Evolutionary conservation across 1,140 invertebrate genomes (phyloP), one percentile per base, ranked within the genome.

Genomic region (Papilio helenus): DNA sequence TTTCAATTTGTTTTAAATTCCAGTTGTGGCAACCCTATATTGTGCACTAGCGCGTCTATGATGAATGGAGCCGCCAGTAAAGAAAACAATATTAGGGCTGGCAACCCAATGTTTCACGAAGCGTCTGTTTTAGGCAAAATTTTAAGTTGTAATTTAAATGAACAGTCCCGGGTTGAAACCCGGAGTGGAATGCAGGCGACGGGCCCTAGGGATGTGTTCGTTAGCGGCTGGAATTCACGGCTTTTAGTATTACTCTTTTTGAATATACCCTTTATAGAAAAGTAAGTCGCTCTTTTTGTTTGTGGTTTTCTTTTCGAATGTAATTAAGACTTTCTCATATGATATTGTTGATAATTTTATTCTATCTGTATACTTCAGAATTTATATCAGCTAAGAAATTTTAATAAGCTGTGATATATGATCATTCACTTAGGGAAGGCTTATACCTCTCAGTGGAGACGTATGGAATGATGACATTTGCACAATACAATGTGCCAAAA

Each of bases 31-130:
- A 77, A 26, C 76, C 76, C 55, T 77, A 16, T 14, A 39, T 10
- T 65, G 55, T 61, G n/a, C 51, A 76, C 74, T 76, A 76, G 74
- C 34, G 34, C 51, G 76, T 65, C 76, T 77, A 77, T 77, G 76
- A 77, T 77, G 76, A 77, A 77, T 77, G 76, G 34, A 44, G 58
- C 76, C 58, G 42, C 58, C 42, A 44, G 34, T 61, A 42, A 65
- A 65, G 76, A 26, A 77, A 77, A 77, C 76, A 77, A 77, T 77
- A 77, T 77, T 61, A 61, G 76, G 34, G 34, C 55, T 68, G 14
- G 26, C 58, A 26, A 5, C 49, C 74, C 23, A 26, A 44, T 29
- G 42, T 77, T 77, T 77, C 5, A 39, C 74, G 51, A 39, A 68
- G 29, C 26, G 74, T 49, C 39, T 58, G 55, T 77, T 61, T 39